Evolutionary conservation across 2,113 vertebrate genomes (phyloP), one percentile per base, ranked within the genome.

Genomic region (Plecotus auritus): DNA sequence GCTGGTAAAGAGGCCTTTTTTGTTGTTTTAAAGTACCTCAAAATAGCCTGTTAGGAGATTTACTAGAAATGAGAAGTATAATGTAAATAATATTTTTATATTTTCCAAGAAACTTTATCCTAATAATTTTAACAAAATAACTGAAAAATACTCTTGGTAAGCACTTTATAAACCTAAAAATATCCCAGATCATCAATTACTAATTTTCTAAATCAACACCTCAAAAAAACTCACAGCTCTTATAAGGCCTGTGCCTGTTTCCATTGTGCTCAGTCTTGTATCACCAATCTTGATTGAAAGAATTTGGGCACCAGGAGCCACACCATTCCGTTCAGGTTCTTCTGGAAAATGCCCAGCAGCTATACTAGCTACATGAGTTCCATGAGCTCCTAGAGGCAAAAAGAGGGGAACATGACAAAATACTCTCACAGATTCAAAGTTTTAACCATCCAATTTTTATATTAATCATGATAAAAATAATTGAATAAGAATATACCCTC

Each of bases 321-420:
- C 98, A 22, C 99, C 99, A 78, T 99, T 99, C 74, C 99, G 98
- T 91, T 99, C 99, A 0, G 99, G 99, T 88, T 99, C 99, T 47
- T 99, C 99, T 28, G 99, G 99, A 97, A 99, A 99, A 97, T 99
- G 98, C 16, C 99, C 99, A 14, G 99, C 99, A 72, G 99, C 99
- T 74, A 99, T 99, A 96, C 99, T 99, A n/a, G 99, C 99, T 61
- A 99, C 99, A 0, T 99, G 99, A 67, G 99, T 99, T 78, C 99
- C 99, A 77, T 99, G 99, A 92, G 99, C 99, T 81, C 99, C 99
- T 99, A 94, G 14, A 70, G 1, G 95, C 67, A 97, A 4, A 14
- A 74, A 67, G 93, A 14, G 17, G 7, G 20, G 23, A 80, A 81
- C 4, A 67, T 6, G 61, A 88, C 4, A 35, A 28, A 82, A 51